Base-by-base conservation (phyloP, 2,888 invertebrate species). In the Glyphotaelius pellucidus region DNA sequence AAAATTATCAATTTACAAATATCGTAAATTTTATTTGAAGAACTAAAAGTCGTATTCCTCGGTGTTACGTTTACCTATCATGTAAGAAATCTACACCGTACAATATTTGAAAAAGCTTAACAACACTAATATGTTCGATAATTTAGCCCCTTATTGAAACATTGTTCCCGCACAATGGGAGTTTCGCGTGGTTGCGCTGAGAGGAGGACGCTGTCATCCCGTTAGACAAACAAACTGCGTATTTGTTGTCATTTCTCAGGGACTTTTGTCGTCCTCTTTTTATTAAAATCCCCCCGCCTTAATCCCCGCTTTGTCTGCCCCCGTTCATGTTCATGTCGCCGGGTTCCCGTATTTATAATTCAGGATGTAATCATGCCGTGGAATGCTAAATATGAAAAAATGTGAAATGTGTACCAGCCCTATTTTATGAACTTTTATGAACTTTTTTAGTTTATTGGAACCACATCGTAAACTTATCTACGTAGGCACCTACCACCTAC, bases 241-340 rank as follows among this genome's bases (percentile, higher is more conserved):
- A 91, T 92, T 91, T 92, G 93, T 93, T 93, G 91, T 93, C 93
- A 92, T 93, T 93, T 93, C 93, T 93, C 93, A 93, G 93, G 89
- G 90, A 93, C 91, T 91, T 80, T 83, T 84, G 89, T 92, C 91
- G 83, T 92, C 92, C 91, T 90, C 87, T 91, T 90, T 91, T 92
- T 91, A 87, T 91, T 91, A 88, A 90, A 89, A 91, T 85, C 90
- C 87, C 92, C 90, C 87, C 47, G 79, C 89, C 85, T 88, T 92
- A 93, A 92, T 92, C 93, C 91, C 84, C 90, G 35, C 89, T 92
- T 93, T 92, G 92, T 92, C 91, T 90, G 93, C 83, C 91, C 81
- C 86, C 90, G 92, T 93, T 92, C 81, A 32, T 81, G 81, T 81
- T 81, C 81, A 81, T 81, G 81, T 32, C 31, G 31, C 81, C 81